Conservation (phyloP, 2,113 vertebrate genomes). For the Archilochus colubris region DNA sequence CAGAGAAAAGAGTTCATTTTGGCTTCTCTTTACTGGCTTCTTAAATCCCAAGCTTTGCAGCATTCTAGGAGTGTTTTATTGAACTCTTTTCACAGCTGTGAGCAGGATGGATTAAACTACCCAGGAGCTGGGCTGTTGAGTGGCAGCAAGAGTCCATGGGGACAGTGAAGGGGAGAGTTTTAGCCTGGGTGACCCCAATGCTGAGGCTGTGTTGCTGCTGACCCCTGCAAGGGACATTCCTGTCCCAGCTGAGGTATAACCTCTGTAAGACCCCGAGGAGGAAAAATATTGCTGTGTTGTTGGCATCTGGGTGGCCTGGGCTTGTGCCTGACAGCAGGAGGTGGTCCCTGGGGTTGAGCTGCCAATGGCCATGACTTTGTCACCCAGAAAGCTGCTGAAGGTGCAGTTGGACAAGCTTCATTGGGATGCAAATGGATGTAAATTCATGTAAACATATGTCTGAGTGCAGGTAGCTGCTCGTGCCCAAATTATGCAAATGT, state of each 20-base stretch:
- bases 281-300: neutral
- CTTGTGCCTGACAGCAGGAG: neutral
- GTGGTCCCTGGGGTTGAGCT: neutral
- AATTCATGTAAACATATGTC: conserved; percentile 58
- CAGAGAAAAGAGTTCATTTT: neutral
- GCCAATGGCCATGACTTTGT: neutral
- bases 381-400: neutral
- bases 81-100: neutral
- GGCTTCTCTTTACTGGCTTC: conserved; percentile 1
- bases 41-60: neutral
- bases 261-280: neutral
- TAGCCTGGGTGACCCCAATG: neutral
- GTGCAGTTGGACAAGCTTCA: neutral
- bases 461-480: conserved; percentile 15
- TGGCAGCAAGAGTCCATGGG: accelerated
- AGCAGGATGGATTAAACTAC: neutral
- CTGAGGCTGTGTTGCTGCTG: neutral
- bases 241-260: neutral
- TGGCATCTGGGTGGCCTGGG: neutral
- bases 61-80: neutral
- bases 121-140: accelerated
- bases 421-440: conserved; percentile 52
- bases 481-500: conserved; percentile 59
- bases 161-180: neutral
- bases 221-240: neutral